These are phyloP conservation scores for Echinops telfairi DNA, from an alignment of 2,113 vertebrate genomes.

Conservation along the genomic window DNA sequence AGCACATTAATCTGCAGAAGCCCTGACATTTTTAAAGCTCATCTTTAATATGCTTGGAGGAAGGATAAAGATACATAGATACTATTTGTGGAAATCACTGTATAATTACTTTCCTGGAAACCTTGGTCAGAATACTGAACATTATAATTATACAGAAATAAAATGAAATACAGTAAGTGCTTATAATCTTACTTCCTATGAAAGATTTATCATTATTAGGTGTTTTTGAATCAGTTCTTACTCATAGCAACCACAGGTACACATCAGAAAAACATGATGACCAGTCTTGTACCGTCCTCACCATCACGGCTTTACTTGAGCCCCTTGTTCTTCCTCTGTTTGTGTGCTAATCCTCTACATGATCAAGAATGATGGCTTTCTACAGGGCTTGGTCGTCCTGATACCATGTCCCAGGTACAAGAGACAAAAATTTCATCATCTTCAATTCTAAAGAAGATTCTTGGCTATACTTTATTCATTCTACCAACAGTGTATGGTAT, in stretches of 20 bases:
- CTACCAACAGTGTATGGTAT: not conserved
- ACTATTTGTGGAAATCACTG: constrained; percentile 23
- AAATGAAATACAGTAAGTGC: constrained; percentile 51
- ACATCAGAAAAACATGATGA: not conserved
- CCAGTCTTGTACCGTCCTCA: not conserved
- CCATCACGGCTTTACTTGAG: not conserved
- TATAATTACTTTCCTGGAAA: constrained; percentile 11
- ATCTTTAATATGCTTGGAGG: constrained; percentile 11
- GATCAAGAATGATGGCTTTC: not conserved
- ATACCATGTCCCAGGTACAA: not conserved
- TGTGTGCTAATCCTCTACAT: not conserved
- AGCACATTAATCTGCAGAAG: not conserved
- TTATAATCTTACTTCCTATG: not conserved
- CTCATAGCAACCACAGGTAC: not conserved
- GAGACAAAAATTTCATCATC: not conserved
- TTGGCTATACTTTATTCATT: not conserved
- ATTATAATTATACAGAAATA: constrained; percentile 37
- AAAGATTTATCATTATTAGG: not conserved
- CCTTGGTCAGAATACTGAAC: not conserved
- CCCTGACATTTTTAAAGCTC: constrained; percentile 18
- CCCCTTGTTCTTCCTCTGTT: not conserved
- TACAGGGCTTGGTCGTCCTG: not conserved
- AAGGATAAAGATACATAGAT: not conserved
- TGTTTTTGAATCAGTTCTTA: not conserved
- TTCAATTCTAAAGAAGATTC: not conserved